Conservation (phyloP, 1,140 invertebrate genomes). For the Apocrypta bakeri region DNA sequence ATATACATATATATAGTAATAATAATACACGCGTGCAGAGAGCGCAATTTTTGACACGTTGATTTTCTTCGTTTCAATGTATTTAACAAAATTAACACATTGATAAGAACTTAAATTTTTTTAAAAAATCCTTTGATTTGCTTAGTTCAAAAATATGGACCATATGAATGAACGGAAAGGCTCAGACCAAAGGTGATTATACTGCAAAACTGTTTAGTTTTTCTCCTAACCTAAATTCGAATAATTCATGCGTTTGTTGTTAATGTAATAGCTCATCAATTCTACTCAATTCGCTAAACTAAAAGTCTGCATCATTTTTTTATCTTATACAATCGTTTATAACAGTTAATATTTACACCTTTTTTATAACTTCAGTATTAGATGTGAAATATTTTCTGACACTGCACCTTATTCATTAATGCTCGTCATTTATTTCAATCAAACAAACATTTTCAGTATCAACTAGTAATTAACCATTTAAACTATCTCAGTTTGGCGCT, state of each 20-base stretch:
- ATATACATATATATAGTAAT: neutral
- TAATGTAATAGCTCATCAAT: neutral
- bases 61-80: neutral
- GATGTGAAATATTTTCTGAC: too few relatives aligned
- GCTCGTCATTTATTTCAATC: neutral
- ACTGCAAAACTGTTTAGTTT: neutral
- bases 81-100: neutral
- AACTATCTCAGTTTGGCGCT: neutral
- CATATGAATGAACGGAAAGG: constrained; percentile 45
- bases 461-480: neutral
- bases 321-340: neutral
- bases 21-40: neutral
- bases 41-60: constrained; percentile 1
- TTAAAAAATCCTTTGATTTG: neutral
- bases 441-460: neutral
- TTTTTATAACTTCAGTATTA: neutral
- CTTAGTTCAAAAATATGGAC: constrained; percentile 8
- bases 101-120: neutral
- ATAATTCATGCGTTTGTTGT: neutral
- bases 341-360: neutral
- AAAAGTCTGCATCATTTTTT: too few relatives aligned
- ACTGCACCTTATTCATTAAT: neutral
- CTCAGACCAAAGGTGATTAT: constrained; percentile 57
- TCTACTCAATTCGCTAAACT: too few relatives aligned
- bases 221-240: constrained; percentile 1